Evolutionary conservation across 2,888 invertebrate species (phyloP).

Genomic region (Papilio gigon): DNA sequence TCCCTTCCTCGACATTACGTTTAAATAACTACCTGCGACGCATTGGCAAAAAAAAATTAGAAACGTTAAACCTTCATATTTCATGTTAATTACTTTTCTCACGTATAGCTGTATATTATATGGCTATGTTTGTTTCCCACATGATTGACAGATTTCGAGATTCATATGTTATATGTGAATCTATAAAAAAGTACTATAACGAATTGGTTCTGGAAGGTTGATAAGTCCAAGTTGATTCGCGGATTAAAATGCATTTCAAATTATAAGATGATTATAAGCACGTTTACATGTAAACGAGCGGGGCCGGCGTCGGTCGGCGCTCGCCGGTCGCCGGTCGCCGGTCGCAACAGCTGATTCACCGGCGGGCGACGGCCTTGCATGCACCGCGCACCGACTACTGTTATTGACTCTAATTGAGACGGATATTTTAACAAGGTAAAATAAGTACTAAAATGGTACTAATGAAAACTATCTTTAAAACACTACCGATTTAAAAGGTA

Average conservation of each 20-base stretch:
- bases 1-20: conserved; percentile 21
- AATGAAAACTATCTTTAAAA: too few species aligned
- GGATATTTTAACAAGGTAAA: conserved; percentile 43
- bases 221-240: too few species aligned
- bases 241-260: conserved; percentile 8
- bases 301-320: conserved; percentile 61
- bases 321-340: too few species aligned
- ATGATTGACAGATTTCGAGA: background rate
- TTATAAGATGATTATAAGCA: conserved; percentile 1
- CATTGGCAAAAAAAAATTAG: conserved; percentile 26
- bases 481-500: too few species aligned
- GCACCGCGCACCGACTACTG: conserved; percentile 47
- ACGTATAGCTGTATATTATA: too few species aligned
- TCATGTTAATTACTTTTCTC: conserved; percentile 6
- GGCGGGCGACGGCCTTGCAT: conserved; percentile 66
- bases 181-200: too few species aligned
- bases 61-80: conserved; percentile 11
- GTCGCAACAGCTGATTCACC: conserved; percentile 74
- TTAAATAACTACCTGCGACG: conserved; percentile 32
- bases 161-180: too few species aligned
- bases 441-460: too few species aligned
- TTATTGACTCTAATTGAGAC: conserved; percentile 47
- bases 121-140: background rate
- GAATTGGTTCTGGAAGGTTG: too few species aligned
- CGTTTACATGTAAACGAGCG: conserved; percentile 50